These are phyloP conservation scores for Cetoscarus ocellatus DNA, from an alignment of 2,797 vertebrate species.

Conservation along the genomic window DNA sequence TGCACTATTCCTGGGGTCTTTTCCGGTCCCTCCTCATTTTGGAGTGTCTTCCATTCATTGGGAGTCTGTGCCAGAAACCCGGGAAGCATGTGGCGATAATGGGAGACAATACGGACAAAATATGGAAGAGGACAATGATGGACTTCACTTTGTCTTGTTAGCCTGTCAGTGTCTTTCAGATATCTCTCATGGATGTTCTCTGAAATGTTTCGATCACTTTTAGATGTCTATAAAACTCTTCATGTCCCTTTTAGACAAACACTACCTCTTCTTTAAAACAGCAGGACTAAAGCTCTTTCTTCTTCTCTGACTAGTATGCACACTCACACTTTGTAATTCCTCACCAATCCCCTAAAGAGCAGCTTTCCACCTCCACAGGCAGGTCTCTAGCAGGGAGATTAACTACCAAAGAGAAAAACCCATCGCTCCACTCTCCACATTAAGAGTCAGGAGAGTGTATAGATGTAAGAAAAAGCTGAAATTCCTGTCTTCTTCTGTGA, in stretches of 20 bases:
- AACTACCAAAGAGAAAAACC: neutral
- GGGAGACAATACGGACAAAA: conserved; percentile 31
- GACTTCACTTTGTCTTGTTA: conserved; percentile 19
- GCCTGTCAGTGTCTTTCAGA: neutral
- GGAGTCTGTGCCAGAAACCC: conserved; percentile 68
- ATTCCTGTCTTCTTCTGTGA: neutral
- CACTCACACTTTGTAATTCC: conserved; percentile 48
- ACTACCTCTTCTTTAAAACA: conserved; percentile 3
- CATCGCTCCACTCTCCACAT: neutral
- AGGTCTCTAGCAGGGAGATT: conserved; percentile 25
- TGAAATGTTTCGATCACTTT: conserved; percentile 14
- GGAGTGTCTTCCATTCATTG: conserved; percentile 81
- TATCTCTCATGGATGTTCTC: neutral
- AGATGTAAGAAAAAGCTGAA: neutral
- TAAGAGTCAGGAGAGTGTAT: conserved; percentile 23
- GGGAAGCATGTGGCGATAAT: conserved; percentile 50
- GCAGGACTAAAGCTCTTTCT: conserved; percentile 7
- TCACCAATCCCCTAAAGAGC: conserved; percentile 50
- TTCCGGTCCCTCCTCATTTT: conserved; percentile 60
- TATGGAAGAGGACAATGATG: conserved; percentile 8
- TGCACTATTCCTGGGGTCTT: conserved; percentile 50
- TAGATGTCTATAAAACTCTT: conserved; percentile 3
- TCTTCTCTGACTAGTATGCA: conserved; percentile 18
- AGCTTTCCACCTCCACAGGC: conserved; percentile 40
- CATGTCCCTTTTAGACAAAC: neutral